Percentiles rank a stretch among this genome's conserved stretches.
Evolutionary conservation across 1,140 invertebrate species (phyloP).

Genomic region (Anthonomus grandis): DNA sequence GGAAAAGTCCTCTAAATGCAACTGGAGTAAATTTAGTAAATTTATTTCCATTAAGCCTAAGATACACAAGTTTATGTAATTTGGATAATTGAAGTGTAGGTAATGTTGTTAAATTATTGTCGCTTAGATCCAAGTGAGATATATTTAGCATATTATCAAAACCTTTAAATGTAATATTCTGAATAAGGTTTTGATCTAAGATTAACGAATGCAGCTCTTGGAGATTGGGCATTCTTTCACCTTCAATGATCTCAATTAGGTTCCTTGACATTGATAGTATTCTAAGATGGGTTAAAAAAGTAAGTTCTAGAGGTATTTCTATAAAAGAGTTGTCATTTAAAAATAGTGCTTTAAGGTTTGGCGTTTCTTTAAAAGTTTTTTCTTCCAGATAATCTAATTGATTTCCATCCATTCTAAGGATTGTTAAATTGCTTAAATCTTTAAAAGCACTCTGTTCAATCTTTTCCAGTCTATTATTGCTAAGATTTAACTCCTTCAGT

Average conservation of each 20-base stretch:
- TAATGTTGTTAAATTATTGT: slow-evolving; percentile 75
- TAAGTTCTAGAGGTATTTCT: slow-evolving; percentile 65
- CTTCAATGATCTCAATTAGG: slow-evolving; percentile 64
- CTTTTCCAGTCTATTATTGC: slow-evolving; percentile 71
- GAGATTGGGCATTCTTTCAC: slow-evolving; percentile 64
- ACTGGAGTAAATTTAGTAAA: slow-evolving; percentile 65
- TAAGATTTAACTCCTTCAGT: slow-evolving; percentile 66
- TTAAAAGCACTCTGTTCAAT: slow-evolving; percentile 69
- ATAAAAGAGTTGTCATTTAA: slow-evolving; percentile 74
- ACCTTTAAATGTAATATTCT: slow-evolving; percentile 61
- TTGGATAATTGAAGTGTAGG: slow-evolving; percentile 72
- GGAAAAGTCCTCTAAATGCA: slow-evolving; percentile 76
- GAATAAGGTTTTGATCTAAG: slow-evolving; percentile 70
- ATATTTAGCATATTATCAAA: slow-evolving; percentile 68
- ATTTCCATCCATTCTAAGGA: slow-evolving; percentile 74
- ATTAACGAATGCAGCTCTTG: slow-evolving; percentile 62
- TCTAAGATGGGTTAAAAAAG: slow-evolving; percentile 61
- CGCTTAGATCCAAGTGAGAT: slow-evolving; percentile 70
- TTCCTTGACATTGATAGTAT: slow-evolving; percentile 69
- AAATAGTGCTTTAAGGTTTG: slow-evolving; percentile 64
- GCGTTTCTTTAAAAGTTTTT: slow-evolving; percentile 66
- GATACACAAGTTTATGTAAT: slow-evolving; percentile 66
- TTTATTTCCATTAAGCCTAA: slow-evolving; percentile 74
- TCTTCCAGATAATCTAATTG: slow-evolving; percentile 66
- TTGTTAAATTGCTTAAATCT: slow-evolving; percentile 66